Base-by-base conservation (phyloP, 2,888 invertebrate genomes). In the Heliothis peltigera region DNA sequence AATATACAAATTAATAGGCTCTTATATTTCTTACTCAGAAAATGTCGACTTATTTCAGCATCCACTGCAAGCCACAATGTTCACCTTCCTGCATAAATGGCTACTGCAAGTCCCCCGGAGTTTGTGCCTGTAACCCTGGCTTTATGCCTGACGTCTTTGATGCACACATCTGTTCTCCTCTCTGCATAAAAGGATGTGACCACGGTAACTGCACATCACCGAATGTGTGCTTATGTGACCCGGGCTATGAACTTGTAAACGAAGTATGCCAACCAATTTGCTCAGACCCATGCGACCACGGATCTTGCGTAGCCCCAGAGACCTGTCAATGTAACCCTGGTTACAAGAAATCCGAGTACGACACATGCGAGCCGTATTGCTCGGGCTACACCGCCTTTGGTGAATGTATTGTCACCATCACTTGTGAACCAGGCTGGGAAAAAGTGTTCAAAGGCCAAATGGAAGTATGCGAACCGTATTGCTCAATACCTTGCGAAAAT, bases 381-480 rank as follows among this genome's bases (percentile, higher is more conserved):
- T 44, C 55, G 0, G 53, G 70, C 43, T 76, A 70, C 18, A 75
- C 79, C 1, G 65, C 46, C 2, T 42, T 42, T 48, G 75, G 77
- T 0, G 64, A 75, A 15, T 78, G 77, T 43, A 59, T 72, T 22
- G 5, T 39, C n/a, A 52, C 63, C 1, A 51, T 69, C 15, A 48
- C 6, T 35, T 78, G 78, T 59, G 67, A 77, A 19, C 43, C 61
- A 1, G 77, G 77, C 10, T 78, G 77, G 77, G 59, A 21, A 4
- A 69, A 70, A 46, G 61, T 64, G 12, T 51, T 43, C 15, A 63
- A 60, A 2, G 60, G 32, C 35, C 6, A 18, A 0, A 5, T 64
- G 39, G 77, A 72, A 60, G 60, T 32, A 2, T 89, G 89, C 55
- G 47, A 63, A 28, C 88, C 89, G 1, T 48, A 70, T 74, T 64